phyloP scores from a whole-genome alignment of 1,140 invertebrate genomes.

The Drosophila novamexicana region DNA sequence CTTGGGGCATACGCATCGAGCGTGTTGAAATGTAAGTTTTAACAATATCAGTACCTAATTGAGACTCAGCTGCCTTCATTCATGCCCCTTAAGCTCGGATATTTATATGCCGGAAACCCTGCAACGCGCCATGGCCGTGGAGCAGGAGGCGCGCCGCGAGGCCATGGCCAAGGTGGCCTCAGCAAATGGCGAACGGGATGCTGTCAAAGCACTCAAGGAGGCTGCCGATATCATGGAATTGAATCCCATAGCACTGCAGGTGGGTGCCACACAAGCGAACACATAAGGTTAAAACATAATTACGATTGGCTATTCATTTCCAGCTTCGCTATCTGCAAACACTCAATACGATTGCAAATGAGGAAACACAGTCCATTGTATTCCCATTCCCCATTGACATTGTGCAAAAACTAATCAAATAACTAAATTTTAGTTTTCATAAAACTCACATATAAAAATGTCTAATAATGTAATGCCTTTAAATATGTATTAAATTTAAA shows the following conservation, averaged over 20 bases:
- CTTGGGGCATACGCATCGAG: conserved; percentile 98
- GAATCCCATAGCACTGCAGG: conserved; percentile 90
- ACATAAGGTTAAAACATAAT: background rate
- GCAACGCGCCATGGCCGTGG: conserved; percentile 94
- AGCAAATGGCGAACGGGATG: conserved; percentile 93
- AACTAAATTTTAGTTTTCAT: background rate
- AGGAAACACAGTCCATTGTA: conserved; percentile 54
- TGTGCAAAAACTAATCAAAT: conserved; percentile 51
- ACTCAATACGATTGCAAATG: conserved; percentile 90
- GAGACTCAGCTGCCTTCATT: background rate
- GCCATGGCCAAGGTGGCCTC: conserved; percentile 92
- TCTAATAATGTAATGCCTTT: background rate
- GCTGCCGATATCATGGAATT: conserved; percentile 94
- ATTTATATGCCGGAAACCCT: conserved; percentile 92
- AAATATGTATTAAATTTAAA: background rate
- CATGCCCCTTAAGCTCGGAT: conserved; percentile 89
- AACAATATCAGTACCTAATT: no score
- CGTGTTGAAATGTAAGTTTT: conserved; percentile 95
- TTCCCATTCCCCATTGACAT: conserved; percentile 67
- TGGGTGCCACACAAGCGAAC: background rate
- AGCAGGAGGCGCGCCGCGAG: conserved; percentile 91
- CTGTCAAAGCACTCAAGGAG: conserved; percentile 93
- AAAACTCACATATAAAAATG: background rate
- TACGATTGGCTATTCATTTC: background rate
- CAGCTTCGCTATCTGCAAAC: conserved; percentile 86